phyloP scores from a whole-genome alignment of 2,113 vertebrate genomes.

The Alouatta palliata region DNA sequence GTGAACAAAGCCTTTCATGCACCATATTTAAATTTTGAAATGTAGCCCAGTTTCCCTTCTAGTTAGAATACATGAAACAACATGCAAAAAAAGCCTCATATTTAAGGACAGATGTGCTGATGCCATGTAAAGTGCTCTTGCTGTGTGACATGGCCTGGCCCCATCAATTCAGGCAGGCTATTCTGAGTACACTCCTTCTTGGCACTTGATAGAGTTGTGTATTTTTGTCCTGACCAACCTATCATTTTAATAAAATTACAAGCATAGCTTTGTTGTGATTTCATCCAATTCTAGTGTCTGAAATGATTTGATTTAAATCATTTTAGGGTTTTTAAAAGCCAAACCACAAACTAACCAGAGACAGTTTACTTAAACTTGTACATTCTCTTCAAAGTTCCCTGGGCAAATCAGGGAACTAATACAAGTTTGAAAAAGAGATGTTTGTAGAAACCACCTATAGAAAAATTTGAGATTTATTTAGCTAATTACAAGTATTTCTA shows the following conservation, averaged over 20 bases:
- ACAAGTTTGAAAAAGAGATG: neutral
- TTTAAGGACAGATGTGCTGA: neutral
- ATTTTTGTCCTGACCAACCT: slow-evolving; percentile 47
- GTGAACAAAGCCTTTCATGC: slow-evolving; percentile 65
- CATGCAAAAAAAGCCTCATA: neutral
- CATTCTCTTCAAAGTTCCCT: slow-evolving; percentile 36
- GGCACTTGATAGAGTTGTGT: neutral
- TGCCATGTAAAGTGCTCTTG: neutral
- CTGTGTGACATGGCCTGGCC: neutral
- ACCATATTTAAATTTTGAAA: slow-evolving; percentile 74
- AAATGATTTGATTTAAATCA: slow-evolving; percentile 71
- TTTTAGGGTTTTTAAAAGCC: slow-evolving; percentile 23
- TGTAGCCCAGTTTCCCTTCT: slow-evolving; percentile 64
- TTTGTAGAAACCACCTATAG: neutral
- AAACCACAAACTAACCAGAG: slow-evolving; percentile 65
- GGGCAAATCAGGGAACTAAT: neutral
- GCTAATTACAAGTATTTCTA: neutral
- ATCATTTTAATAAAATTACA: slow-evolving; percentile 68
- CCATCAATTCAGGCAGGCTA: neutral
- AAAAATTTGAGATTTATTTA: neutral
- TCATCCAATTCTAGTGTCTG: slow-evolving; percentile 63
- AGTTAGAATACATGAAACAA: slow-evolving; percentile 52
- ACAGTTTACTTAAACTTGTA: slow-evolving; percentile 44
- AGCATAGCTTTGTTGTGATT: slow-evolving; percentile 65
- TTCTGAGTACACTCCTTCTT: neutral